Evolutionary conservation across 2,797 vertebrate species (phyloP), one percentile per base, ranked within the genome.

Genomic region (Sciurus carolinensis): DNA sequence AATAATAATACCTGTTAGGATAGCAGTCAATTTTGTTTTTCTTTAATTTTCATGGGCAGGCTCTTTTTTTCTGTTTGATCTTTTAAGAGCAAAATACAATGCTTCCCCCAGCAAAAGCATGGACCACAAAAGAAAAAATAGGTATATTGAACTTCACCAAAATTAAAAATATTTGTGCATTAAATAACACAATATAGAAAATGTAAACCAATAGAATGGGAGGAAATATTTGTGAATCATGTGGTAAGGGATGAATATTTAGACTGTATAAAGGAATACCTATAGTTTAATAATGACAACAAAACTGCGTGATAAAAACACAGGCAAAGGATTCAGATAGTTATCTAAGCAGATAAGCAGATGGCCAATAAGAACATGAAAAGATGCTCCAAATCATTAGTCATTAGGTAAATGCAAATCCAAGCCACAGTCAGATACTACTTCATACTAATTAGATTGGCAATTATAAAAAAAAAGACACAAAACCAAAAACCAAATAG

Each of bases 71-170:
- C 66, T 75, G 24, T 67, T 87, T 82, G 47, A 73, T 20, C 71
- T 95, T 88, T 85, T 22, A 36, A 79, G 82, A 84, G 17, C 33
- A 85, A 77, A 88, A 77, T 76, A 42, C 5, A 90, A 2, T 76
- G 39, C 59, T 90, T 92, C 79, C 33, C 20, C 18, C 22, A 88
- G 17, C 33, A 80, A 94, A 86, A 84, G 7, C 59, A 66, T 24
- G 93, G 22, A 14, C n/a, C 80, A 47, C 39, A 57, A 24, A 54
- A 59, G 7, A 24, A 85, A 72, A 62, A 42, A 73, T 75, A 83
- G 66, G 26, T 59, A 59, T 9, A 24, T 26, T 26, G 7, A 22
- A 84, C 54, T 64, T 52, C 11, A 54, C 24, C 33, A 81, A 81
- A 80, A 76, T 80, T 57, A 75, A 36, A 44, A 91, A 8, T 2